Base-by-base conservation (phyloP, 2,797 vertebrate species). In the Clarias laeviceps region DNA sequence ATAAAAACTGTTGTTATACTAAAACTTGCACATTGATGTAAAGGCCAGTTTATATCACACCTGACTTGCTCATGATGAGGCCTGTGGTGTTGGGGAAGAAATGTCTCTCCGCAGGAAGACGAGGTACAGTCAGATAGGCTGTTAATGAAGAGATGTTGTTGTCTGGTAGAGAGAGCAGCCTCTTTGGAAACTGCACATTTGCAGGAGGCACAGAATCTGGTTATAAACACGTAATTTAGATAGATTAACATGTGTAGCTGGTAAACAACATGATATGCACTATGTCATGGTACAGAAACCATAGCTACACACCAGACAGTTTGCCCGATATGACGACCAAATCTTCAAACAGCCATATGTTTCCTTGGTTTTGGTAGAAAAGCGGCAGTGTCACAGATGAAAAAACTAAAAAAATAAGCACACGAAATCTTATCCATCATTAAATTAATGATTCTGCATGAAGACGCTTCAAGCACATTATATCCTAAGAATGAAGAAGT, bases 331-430 rank as follows among this genome's bases (percentile, higher is more conserved):
- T 96, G 89, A 97, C 92, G 89, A 98, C 90, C 4, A 93, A 96
- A 85, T 98, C 97, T 90, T 98, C 96, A 94, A 97, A 98, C 20
- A 98, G 92, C 97, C 97, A 98, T 89, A 98, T 93, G 94, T 97
- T 97, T 84, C 97, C 97, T 93, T 95, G 96, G 88, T 92, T 97
- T 93, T 96, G 93, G 40, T 94, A 93, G 24, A 95, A 93, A 84
- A 98, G 93, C 0, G 96, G 94, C 87, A 97, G 90, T 0, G 95
- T 97, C 89, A 98, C 94, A 0, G 96, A 97, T 0, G 97, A 97
- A 91, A 97, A 98, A 91, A 98, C 97, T 98, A 93, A 59, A 40
- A 40, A 37, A 84, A 80, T 65, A 81, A 18, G 50, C 22, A 86
- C 20, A 78, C 2, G 59, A 68, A 15, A 50, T 64, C 76, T 70